phyloP scores from a whole-genome alignment of 2,113 vertebrate species.

The Rhinolophus ferrumequinum region DNA sequence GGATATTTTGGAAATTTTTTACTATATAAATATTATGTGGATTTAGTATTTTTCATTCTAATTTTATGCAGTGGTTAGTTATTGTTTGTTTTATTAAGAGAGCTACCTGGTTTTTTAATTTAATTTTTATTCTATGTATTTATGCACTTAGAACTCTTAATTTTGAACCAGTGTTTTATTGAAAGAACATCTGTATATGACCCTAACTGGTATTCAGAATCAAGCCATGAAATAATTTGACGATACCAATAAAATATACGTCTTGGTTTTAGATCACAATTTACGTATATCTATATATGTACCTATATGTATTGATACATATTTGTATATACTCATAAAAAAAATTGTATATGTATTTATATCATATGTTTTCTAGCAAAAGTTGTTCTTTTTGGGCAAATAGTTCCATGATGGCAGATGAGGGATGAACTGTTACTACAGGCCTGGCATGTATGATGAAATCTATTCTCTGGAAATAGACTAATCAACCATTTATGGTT shows the following conservation, averaged over 20 bases:
- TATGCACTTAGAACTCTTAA: neutral
- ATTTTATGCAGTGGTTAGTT: neutral
- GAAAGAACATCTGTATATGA: neutral
- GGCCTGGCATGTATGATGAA: slow-evolving; percentile 64
- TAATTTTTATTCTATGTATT: neutral
- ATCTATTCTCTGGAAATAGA: slow-evolving; percentile 79
- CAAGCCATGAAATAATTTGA: neutral
- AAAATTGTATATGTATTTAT: neutral
- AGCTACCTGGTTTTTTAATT: neutral
- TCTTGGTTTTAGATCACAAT: neutral
- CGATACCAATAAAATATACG: neutral
- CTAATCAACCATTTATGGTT: slow-evolving; percentile 80
- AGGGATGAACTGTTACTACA: slow-evolving; percentile 63
- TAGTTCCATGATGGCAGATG: slow-evolving; percentile 25
- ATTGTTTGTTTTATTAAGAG: neutral
- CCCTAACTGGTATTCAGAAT: neutral
- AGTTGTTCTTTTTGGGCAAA: neutral
- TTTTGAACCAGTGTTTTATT: neutral
- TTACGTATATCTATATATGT: neutral
- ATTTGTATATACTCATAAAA: neutral
- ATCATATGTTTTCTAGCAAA: neutral
- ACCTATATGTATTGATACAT: neutral
- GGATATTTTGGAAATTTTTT: neutral
- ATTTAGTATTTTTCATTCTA: slow-evolving; percentile 1
- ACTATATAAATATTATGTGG: neutral